Base-by-base conservation (phyloP, 2,113 vertebrate species). In the Lichenostomus cassidix region DNA sequence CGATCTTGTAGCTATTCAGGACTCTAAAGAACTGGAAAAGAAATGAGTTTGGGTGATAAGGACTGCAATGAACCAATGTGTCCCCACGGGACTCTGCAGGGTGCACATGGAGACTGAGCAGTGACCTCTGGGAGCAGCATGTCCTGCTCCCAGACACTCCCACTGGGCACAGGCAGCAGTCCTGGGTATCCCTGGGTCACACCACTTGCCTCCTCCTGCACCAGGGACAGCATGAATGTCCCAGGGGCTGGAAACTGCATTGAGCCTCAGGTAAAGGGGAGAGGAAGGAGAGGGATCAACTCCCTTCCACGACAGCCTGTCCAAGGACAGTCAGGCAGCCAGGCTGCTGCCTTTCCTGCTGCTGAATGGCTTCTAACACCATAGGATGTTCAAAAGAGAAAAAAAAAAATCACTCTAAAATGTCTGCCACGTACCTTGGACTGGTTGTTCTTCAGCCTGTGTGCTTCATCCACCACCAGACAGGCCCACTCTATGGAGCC, bases 381-480 rank as follows among this genome's bases (percentile, higher is more conserved):
- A 37, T 21, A 58, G 25, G 46, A 68, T 8, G 15, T 49, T 58
- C 65, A 62, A 83, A 47, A 62, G 49, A 75, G 29, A 64, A 76
- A 50, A 16, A 76, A 50, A 16, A 50, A 53, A 82, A n/a, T 15
- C 8, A 3, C 41, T 37, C 35, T 15, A 31, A 31, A 63, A 56
- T 1, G 0, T 9, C 62, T 23, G 53, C 23, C 17, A 87, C 95
- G 89, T 98, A 99, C 99, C 98, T 99, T 99, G 75, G 99, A 99
- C 82, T 99, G 99, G 97, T 99, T 99, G 98, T 99, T 99, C 97
- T 99, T 99, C 84, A 99, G 98, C 75, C 99, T 96, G 97, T 99
- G 99, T 17, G 99, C 99, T 94, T 99, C 99, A 14, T 99, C 99
- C 63, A 99, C 99, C 93, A 99, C 99, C 12, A 99, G 96, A 92